phyloP scores from a whole-genome alignment of 2,888 invertebrate genomes.

The Mesoligia furuncula region DNA sequence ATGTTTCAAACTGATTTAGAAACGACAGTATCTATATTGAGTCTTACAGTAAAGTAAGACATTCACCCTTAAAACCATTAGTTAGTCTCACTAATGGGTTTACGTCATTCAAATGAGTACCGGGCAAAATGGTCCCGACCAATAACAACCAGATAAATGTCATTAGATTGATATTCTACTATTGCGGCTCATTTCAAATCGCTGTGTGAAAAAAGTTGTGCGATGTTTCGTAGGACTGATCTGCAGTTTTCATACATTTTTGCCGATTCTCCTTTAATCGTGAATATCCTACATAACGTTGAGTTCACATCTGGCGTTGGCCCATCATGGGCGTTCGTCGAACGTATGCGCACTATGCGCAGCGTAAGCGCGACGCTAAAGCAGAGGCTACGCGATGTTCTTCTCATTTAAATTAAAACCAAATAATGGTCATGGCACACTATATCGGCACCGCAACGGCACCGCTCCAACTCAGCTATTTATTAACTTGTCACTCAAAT shows the following conservation, averaged over 20 bases:
- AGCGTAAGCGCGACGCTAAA: neutral
- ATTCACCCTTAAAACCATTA: neutral
- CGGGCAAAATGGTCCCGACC: neutral
- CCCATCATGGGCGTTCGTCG: neutral
- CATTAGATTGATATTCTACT: neutral
- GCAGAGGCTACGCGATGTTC: neutral
- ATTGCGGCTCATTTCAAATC: no score
- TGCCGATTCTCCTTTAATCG: neutral
- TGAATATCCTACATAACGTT: neutral
- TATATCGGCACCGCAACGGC: no score
- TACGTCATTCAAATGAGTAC: neutral
- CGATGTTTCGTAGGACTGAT: no score
- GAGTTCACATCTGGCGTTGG: neutral
- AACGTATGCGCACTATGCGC: neutral
- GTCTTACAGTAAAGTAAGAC: neutral
- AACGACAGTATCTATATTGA: neutral
- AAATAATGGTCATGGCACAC: neutral
- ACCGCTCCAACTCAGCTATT: no score
- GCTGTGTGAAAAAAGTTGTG: no score
- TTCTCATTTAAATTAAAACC: slow-evolving; percentile 2
- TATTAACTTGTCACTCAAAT: no score
- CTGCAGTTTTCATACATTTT: no score
- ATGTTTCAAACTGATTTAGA: slow-evolving; percentile 13
- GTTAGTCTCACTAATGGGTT: neutral
- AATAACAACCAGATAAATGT: neutral